Conservation (phyloP, 37 sponge, comb jelly and placozoan species). For the Oscarella lobularis region DNA sequence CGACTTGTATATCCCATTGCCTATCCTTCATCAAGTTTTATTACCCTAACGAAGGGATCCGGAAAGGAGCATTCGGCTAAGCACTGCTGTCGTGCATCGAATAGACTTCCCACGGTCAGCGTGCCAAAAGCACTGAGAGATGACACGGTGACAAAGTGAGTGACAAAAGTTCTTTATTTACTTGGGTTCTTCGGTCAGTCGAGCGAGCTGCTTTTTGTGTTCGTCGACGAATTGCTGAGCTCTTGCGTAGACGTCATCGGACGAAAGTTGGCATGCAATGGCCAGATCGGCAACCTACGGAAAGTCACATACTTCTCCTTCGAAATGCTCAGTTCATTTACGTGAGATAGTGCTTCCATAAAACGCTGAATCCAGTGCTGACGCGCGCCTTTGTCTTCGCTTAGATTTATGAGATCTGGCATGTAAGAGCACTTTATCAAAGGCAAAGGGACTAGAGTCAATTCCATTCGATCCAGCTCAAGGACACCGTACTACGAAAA, state of each 20-base stretch:
- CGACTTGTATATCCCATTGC: too few relatives aligned
- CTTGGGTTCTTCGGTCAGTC: background rate
- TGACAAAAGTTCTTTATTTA: background rate
- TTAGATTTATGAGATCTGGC: constrained; percentile 17
- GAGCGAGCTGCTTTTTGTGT: background rate
- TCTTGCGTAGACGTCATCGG: background rate
- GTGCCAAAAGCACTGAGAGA: constrained; percentile 13
- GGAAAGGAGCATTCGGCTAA: constrained; percentile 17
- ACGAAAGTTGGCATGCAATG: background rate
- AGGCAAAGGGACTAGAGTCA: background rate
- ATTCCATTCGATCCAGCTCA: background rate
- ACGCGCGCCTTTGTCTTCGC: constrained; percentile 12
- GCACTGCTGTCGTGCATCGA: constrained; percentile 19
- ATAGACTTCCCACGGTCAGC: constrained; percentile 16
- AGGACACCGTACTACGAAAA: constrained; percentile 3
- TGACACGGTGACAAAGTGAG: background rate
- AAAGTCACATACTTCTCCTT: background rate
- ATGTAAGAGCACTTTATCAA: background rate
- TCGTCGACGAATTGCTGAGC: background rate
- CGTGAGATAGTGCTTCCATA: constrained; percentile 16
- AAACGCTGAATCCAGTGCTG: constrained; percentile 24
- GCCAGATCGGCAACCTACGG: background rate
- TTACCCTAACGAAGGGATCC: constrained; percentile 1
- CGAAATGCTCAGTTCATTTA: constrained; percentile 2
- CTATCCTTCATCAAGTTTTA: too few relatives aligned